Evolutionary conservation across 2,888 invertebrate species (phyloP), one percentile per base, ranked within the genome.

Genomic region (Baccha elongata): DNA sequence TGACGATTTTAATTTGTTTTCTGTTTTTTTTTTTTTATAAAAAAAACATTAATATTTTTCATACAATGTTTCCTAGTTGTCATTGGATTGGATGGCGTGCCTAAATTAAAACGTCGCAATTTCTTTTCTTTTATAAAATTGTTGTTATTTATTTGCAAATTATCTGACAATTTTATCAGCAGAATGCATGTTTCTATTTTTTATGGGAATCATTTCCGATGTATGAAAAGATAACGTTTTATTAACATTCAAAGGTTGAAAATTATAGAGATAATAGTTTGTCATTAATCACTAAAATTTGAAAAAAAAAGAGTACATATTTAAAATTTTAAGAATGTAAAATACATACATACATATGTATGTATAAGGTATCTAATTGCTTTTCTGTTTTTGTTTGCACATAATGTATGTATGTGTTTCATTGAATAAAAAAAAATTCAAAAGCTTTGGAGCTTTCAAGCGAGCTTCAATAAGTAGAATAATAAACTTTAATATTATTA

Each of bases 21-120:
- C n/a, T n/a, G n/a, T n/a, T n/a, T n/a, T n/a, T n/a, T n/a, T n/a
- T n/a, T n/a, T n/a, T n/a, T n/a, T n/a, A n/a, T n/a, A n/a, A n/a
- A n/a, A n/a, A n/a, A n/a, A n/a, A n/a, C n/a, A n/a, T 6, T n/a
- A 48, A 37, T 10, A 13, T 26, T 52, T 52, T 15, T 5, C 37
- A 55, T 21, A 8, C 10, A 55, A 37, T 21, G 5, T 21, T 1
- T n/a, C 3, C 10, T 19, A 21, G 37, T 17, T 58, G 37, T 10
- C 21, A n/a, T n/a, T n/a, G n/a, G n/a, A n/a, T n/a, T n/a, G n/a
- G n/a, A 58, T 58, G 40, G 40, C 58, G 15, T 58, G 55, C 21
- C 11, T 15, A 23, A 29, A 48, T 23, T 60, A 15, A 7, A 13
- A 17, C 44, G 58, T 58, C 58, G 58, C 58, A 58, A 15, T 58